Evolutionary conservation across 2,888 invertebrate genomes (phyloP), one percentile per base, ranked within the genome.

Genomic region (Lucinisca nassula): DNA sequence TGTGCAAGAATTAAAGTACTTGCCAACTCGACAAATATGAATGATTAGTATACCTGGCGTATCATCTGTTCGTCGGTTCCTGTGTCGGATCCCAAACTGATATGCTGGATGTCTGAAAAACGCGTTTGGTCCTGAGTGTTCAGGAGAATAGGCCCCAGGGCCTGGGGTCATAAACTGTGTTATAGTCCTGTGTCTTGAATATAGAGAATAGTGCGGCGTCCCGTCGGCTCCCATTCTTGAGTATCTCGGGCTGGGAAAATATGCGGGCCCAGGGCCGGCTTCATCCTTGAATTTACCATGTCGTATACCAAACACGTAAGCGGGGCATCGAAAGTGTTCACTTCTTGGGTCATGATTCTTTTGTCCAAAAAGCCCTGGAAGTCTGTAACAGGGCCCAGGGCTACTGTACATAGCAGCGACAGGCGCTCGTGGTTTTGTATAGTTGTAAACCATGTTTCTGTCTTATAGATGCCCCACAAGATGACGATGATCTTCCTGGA

Each of bases 111-210:
- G 91, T 67, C 88, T 90, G 86, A 78, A 87, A 35, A 93, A 90
- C 21, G 94, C 90, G 1, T 93, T 82, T 17, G 94, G 93, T 24
- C 95, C 95, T 21, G 91, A 83, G 12, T 79, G 79, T 83, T 96
- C 96, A 8, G 96, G 95, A 38, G 90, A 92, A 92, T 96, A 96
- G 27, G 95, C 92, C 4, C 96, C 96, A 0, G 96, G 96, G n/a
- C 96, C 96, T 4, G 96, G 96, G 1, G 93, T 93, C 80, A 92
- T 92, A 89, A 95, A 95, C 30, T 86, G 58, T 12, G 87, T 88
- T 1, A 49, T 45, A 37, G 94, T 95, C 78, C 87, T 92, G 45
- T 91, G 92, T 32, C 96, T 84, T 32, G 91, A 86, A 77, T 95
- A 94, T 45, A 96, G 90, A 4, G 96, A 95, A 90, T 94, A 96